Evolutionary conservation across 2,888 invertebrate species (phyloP).

Genomic region (Plemyria rubiginata): DNA sequence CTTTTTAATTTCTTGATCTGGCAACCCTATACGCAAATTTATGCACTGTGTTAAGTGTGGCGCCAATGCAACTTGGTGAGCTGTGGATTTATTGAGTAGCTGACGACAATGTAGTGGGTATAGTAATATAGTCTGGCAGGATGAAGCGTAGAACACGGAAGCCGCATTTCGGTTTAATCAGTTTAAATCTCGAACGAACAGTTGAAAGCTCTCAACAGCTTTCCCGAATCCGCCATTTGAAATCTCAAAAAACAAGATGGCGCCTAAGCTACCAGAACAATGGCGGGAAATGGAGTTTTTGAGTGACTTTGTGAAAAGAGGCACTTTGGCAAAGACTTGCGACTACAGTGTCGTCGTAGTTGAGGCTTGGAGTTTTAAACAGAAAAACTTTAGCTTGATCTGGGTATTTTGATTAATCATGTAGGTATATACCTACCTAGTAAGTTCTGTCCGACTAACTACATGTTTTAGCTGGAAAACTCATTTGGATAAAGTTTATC

Average conservation of each 20-base stretch:
- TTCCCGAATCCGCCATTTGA: conserved; percentile 43
- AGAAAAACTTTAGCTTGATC: neutral
- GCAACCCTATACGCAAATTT: no score
- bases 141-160: neutral
- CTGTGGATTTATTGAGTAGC: no score
- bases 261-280: conserved; percentile 29
- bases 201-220: conserved; percentile 30
- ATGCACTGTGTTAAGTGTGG: no score
- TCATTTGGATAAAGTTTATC: no score
- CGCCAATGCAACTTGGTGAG: no score
- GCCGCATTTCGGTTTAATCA: neutral
- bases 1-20: no score
- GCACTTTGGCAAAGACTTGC: conserved; percentile 21
- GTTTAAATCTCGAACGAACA: conserved; percentile 15
- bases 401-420: neutral
- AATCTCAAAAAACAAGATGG: conserved; percentile 44
- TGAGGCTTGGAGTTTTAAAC: neutral
- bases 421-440: no score
- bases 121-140: no score
- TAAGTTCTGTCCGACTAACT: no score
- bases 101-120: no score
- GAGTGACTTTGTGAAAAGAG: conserved; percentile 38
- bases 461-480: no score
- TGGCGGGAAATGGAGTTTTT: conserved; percentile 32
- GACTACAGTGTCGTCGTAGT: conserved; percentile 18